phyloP scores from a whole-genome alignment of 2,113 vertebrate species.

The Sigmodon hispidus region DNA sequence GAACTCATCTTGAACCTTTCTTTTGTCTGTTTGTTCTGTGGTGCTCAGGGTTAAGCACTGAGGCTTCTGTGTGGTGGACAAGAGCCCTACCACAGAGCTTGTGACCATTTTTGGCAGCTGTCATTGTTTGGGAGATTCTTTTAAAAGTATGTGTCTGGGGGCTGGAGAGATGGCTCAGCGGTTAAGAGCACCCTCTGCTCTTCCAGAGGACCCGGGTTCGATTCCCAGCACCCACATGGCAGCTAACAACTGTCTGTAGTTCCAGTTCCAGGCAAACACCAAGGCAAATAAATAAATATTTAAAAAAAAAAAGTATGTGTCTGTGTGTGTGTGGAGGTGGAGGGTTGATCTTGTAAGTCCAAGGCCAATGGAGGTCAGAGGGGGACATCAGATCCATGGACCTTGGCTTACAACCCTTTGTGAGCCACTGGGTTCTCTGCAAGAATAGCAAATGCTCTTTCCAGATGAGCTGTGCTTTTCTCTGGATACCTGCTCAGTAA shows the following conservation, averaged over 20 bases:
- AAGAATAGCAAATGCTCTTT: neutral
- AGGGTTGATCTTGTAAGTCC: neutral
- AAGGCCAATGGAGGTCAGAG: neutral
- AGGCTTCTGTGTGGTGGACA: neutral
- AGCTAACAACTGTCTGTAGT: no score
- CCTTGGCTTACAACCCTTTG: neutral
- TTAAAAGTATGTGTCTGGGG: no score
- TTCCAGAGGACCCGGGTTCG: no score
- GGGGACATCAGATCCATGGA: neutral
- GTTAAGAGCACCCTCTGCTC: no score
- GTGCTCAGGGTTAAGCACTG: neutral
- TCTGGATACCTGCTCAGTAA: no score
- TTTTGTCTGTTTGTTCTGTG: neutral
- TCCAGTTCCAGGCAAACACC: no score
- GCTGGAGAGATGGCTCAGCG: no score
- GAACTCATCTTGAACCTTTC: neutral
- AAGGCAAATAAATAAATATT: no score
- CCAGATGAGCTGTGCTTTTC: neutral
- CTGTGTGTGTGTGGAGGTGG: neutral
- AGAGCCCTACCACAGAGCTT: neutral
- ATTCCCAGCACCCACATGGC: no score
- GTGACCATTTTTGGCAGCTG: neutral
- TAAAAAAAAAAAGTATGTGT: no score
- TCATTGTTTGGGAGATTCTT: neutral
- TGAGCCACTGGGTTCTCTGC: neutral